Conservation (phyloP, 1,140 invertebrate genomes). For the Pseudomyrmex concolor region DNA sequence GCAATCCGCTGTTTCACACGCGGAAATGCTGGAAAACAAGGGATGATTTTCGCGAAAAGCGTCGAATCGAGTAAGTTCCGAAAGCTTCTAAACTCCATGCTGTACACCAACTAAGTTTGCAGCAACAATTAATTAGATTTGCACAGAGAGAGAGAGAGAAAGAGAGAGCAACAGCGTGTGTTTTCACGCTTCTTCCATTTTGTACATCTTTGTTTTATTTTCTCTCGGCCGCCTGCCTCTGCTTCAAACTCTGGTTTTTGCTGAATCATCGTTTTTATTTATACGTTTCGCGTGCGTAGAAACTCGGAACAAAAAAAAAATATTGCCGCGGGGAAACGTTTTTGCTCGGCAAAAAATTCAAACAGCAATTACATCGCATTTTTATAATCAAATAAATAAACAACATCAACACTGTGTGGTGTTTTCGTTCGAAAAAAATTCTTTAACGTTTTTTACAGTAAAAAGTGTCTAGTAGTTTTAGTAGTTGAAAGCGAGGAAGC, state of each 20-base stretch:
- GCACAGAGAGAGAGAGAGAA: neutral
- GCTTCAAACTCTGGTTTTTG: neutral
- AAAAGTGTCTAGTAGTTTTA: neutral
- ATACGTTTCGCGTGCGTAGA: neutral
- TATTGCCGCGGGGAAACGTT: slow-evolving; percentile 1
- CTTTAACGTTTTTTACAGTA: neutral
- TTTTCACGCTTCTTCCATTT: slow-evolving; percentile 40
- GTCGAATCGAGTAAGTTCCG: slow-evolving; percentile 13
- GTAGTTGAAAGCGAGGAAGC: neutral
- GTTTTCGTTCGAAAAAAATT: neutral
- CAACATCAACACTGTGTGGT: neutral
- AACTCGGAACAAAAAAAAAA: neutral
- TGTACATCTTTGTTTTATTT: too few relatives aligned
- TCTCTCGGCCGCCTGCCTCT: too few relatives aligned
- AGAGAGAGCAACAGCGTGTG: slow-evolving; percentile 20
- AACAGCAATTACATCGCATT: neutral
- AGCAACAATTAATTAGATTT: slow-evolving; percentile 51
- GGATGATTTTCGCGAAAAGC: slow-evolving; percentile 17
- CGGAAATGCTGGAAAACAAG: slow-evolving; percentile 10
- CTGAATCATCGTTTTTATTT: slow-evolving; percentile 18
- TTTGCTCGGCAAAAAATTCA: slow-evolving; percentile 13
- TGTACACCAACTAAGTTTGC: slow-evolving; percentile 27
- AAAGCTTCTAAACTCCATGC: slow-evolving; percentile 9
- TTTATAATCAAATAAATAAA: neutral
- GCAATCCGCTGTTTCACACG: too few relatives aligned